Evolutionary conservation across 2,888 invertebrate genomes (phyloP).

Genomic region (Catocala sponsa): DNA sequence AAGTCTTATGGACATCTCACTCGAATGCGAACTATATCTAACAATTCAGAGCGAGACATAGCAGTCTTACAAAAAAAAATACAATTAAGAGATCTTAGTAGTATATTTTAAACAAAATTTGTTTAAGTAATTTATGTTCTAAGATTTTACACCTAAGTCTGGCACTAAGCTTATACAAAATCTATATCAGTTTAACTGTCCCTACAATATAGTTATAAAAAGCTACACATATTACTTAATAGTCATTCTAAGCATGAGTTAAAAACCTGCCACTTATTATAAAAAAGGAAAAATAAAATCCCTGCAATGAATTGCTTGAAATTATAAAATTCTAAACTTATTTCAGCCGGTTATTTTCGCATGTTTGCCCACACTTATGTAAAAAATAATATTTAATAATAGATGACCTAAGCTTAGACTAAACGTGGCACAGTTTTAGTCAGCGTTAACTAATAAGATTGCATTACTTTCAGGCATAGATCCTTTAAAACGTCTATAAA

Average conservation of each 20-base stretch:
- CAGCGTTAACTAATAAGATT: too few relatives aligned
- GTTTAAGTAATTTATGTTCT: background rate
- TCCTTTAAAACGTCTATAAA: too few relatives aligned
- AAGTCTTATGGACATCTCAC: background rate
- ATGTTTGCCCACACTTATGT: too few relatives aligned
- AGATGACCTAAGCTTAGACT: too few relatives aligned
- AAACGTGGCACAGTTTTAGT: too few relatives aligned
- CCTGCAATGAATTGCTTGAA: background rate
- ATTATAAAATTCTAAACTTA: too few relatives aligned
- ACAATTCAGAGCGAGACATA: background rate
- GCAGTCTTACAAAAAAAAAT: background rate
- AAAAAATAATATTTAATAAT: too few relatives aligned
- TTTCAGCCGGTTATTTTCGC: too few relatives aligned
- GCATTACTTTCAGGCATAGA: too few relatives aligned
- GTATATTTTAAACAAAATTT: background rate
- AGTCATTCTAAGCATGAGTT: slow-evolving; percentile 19
- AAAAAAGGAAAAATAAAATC: background rate
- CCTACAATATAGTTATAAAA: slow-evolving; percentile 44
- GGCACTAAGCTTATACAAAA: slow-evolving; percentile 49
- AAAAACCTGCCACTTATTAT: slow-evolving; percentile 1
- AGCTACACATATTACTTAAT: slow-evolving; percentile 40
- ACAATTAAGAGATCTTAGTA: background rate
- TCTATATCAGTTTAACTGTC: slow-evolving; percentile 54
- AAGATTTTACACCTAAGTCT: slow-evolving; percentile 31
- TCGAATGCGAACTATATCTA: background rate